phyloP scores from a whole-genome alignment of 2,113 vertebrate genomes.

The Neotoma lepida region DNA sequence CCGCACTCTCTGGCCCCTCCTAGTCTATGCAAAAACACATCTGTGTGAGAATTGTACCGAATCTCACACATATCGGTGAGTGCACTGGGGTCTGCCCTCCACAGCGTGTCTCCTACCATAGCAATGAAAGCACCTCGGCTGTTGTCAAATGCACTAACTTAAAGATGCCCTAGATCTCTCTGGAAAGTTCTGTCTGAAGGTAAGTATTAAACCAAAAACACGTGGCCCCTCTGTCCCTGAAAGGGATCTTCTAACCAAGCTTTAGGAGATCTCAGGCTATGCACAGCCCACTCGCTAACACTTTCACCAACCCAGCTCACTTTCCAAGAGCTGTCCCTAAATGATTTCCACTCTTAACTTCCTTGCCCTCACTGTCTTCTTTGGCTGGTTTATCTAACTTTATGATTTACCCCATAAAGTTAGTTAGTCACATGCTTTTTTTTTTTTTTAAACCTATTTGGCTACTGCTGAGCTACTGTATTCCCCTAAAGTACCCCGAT shows the following conservation, averaged over 20 bases:
- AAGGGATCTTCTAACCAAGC: slow-evolving; percentile 86
- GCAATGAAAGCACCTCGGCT: slow-evolving; percentile 70
- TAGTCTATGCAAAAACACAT: neutral
- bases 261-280: slow-evolving; percentile 86
- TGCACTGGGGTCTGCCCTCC: slow-evolving; percentile 35
- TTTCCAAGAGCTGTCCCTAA: slow-evolving; percentile 68
- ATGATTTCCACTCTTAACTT: slow-evolving; percentile 83
- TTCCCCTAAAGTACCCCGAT: slow-evolving; percentile 76
- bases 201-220: slow-evolving; percentile 80
- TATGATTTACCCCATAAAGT: slow-evolving; percentile 86
- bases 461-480: slow-evolving; percentile 83
- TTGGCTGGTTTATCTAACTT: slow-evolving; percentile 86
- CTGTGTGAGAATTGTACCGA: neutral
- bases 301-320: slow-evolving; percentile 69
- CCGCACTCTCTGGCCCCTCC: neutral
- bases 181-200: slow-evolving; percentile 77
- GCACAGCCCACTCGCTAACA: slow-evolving; percentile 74
- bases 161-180: slow-evolving; percentile 68
- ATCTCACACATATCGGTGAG: neutral
- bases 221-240: slow-evolving; percentile 69
- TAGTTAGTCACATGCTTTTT: slow-evolving; percentile 82
- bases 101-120: slow-evolving; percentile 43
- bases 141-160: slow-evolving; percentile 55
- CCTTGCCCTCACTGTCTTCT: slow-evolving; percentile 76
- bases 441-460: slow-evolving; percentile 74